Evolutionary conservation across 2,888 invertebrate species (phyloP).

Genomic region (Meta bourneti): DNA sequence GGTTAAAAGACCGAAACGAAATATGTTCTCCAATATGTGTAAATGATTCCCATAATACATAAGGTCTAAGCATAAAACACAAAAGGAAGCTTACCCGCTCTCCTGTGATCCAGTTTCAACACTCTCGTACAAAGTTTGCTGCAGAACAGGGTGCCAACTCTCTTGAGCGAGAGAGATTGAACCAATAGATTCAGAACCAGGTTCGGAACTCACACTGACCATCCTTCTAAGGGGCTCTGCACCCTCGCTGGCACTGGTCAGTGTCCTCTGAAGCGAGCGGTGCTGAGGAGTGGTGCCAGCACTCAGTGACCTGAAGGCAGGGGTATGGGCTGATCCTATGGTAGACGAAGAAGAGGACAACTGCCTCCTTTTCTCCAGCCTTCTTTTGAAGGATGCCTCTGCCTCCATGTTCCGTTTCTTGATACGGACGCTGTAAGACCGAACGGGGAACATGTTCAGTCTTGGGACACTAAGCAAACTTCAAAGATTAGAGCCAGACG

Average conservation of each 20-base stretch:
- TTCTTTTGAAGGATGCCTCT: slow-evolving; percentile 77
- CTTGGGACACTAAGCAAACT: background rate
- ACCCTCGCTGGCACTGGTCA: slow-evolving; percentile 73
- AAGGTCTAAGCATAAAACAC: background rate
- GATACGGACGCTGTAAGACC: slow-evolving; percentile 78
- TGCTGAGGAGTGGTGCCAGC: slow-evolving; percentile 71
- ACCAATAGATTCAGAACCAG: slow-evolving; percentile 27
- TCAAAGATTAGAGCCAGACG: too few species aligned
- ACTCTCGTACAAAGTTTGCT: slow-evolving; percentile 66
- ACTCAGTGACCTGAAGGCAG: slow-evolving; percentile 68
- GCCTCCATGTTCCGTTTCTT: slow-evolving; percentile 77
- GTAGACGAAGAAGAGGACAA: slow-evolving; percentile 60
- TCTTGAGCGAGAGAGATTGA: slow-evolving; percentile 2
- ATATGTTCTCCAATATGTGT: too few species aligned
- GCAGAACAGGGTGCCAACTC: slow-evolving; percentile 27
- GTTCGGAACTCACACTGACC: slow-evolving; percentile 51
- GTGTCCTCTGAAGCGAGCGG: slow-evolving; percentile 38
- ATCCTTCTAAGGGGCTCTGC: slow-evolving; percentile 36
- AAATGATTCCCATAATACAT: too few species aligned
- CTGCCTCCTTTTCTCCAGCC: slow-evolving; percentile 65
- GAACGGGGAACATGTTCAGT: slow-evolving; percentile 77
- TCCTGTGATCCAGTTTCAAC: slow-evolving; percentile 65
- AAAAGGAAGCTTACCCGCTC: slow-evolving; percentile 36
- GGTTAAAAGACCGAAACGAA: too few species aligned
- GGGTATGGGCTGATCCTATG: slow-evolving; percentile 38